Evolutionary conservation across 1,140 invertebrate species (phyloP).

Genomic region (Helicoverpa zea): DNA sequence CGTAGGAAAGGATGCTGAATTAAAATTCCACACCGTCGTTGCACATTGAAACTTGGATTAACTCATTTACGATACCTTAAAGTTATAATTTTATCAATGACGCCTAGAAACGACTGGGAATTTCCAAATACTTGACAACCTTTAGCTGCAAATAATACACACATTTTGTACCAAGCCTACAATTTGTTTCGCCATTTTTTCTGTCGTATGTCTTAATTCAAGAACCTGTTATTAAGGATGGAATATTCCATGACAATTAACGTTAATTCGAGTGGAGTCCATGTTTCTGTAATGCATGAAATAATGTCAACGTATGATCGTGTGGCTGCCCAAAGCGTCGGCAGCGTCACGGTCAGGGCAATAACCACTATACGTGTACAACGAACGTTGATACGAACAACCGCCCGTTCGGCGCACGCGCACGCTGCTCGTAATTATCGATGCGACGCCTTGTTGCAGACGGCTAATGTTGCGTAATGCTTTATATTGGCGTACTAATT

Average conservation of each 20-base stretch:
- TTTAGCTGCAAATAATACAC: neutral
- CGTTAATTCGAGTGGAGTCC: neutral
- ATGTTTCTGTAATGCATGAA: conserved; percentile 8
- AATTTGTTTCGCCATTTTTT: neutral
- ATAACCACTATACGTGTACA: conserved; percentile 58
- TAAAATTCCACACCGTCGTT: no score
- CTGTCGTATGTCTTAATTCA: neutral
- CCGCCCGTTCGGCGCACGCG: conserved; percentile 55
- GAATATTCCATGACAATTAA: neutral
- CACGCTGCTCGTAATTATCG: conserved; percentile 65
- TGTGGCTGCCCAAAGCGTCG: conserved; percentile 54
- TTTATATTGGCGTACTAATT: conserved; percentile 41
- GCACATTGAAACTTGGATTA: no score
- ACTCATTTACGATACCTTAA: no score
- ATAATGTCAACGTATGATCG: conserved; percentile 29
- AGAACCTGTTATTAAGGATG: neutral
- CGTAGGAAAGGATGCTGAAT: no score
- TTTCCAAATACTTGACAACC: neutral
- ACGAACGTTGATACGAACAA: conserved; percentile 48
- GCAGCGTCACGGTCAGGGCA: conserved; percentile 60
- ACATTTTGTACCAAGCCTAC: neutral
- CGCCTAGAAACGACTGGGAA: neutral
- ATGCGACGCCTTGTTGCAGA: conserved; percentile 56
- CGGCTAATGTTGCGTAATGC: conserved; percentile 46
- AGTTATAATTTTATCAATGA: no score